Conservation (phyloP, 2,888 invertebrate genomes). For the Drosophila fungiperda region DNA sequence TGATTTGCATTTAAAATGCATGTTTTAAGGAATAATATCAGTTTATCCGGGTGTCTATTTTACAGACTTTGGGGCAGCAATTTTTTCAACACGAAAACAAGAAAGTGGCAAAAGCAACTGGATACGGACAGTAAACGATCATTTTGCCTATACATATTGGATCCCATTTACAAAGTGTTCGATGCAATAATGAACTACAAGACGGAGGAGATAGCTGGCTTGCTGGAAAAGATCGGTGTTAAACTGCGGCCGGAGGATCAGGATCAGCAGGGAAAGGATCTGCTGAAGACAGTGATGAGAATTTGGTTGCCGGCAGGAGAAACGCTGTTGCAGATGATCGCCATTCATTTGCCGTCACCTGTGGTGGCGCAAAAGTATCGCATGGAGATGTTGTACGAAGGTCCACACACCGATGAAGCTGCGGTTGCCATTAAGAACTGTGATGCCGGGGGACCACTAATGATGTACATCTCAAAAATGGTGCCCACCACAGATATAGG, state of each 20-base stretch:
- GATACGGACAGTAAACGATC: constrained; percentile 97
- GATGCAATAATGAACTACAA: constrained; percentile 94
- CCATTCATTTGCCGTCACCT: constrained; percentile 99
- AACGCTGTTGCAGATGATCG: constrained; percentile 99
- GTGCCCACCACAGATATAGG: constrained; percentile 99
- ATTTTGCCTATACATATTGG: constrained; percentile 99
- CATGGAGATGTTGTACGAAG: constrained; percentile 99
- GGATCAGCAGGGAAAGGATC: constrained; percentile 97
- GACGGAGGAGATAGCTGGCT: constrained; percentile 93
- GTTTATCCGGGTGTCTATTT: neutral
- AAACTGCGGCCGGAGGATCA: constrained; percentile 96
- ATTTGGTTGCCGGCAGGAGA: constrained; percentile 99
- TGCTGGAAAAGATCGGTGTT: constrained; percentile 96
- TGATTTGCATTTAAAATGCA: neutral
- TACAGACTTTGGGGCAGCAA: constrained; percentile 97
- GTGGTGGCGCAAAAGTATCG: constrained; percentile 99
- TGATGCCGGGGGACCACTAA: constrained; percentile 97
- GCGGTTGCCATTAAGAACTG: constrained; percentile 96
- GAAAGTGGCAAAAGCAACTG: constrained; percentile 98
- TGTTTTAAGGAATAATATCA: neutral
- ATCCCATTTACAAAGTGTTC: constrained; percentile 98
- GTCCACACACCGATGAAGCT: constrained; percentile 97
- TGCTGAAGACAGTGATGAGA: constrained; percentile 99
- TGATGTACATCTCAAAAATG: constrained; percentile 99
- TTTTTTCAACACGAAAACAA: constrained; percentile 98